phyloP scores from a whole-genome alignment of 2,797 vertebrate genomes.

The Hydrocynus forskahlii region DNA sequence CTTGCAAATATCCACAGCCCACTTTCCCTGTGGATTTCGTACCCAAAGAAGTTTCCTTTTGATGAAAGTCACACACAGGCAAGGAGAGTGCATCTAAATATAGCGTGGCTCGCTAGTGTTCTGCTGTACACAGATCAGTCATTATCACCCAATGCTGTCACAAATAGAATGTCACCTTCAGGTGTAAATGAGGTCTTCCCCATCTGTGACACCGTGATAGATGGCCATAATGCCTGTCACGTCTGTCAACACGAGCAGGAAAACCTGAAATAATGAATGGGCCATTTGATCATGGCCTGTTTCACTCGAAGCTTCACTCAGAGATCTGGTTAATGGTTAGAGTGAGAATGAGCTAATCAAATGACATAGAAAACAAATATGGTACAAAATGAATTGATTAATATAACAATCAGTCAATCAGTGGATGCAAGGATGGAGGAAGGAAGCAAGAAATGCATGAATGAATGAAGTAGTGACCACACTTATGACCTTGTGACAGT shows the following conservation, averaged over 20 bases:
- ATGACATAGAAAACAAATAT: not conserved
- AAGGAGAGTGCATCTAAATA: constrained; percentile 52
- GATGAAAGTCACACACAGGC: constrained; percentile 42
- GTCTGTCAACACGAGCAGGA: constrained; percentile 33
- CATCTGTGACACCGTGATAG: constrained; percentile 53
- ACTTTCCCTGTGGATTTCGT: not conserved
- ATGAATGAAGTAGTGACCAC: not conserved
- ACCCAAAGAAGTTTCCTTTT: constrained; percentile 28
- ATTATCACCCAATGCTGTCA: constrained; percentile 55
- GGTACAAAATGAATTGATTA: not conserved
- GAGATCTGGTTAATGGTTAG: not conserved
- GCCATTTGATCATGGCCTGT: constrained; percentile 24
- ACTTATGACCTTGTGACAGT: not conserved
- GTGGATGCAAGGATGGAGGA: not conserved
- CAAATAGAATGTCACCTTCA: constrained; percentile 62
- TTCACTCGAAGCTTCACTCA: not conserved
- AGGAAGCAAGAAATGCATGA: not conserved
- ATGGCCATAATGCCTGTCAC: constrained; percentile 48
- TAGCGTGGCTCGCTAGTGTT: constrained; percentile 33
- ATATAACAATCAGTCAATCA: not conserved
- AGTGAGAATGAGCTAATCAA: not conserved
- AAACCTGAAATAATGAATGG: constrained; percentile 53
- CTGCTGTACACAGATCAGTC: constrained; percentile 56
- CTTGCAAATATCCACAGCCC: constrained; percentile 19
- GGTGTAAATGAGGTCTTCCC: constrained; percentile 60